A percentile compares a stretch with the other conserved stretches of the same genome.
Evolutionary conservation across 2,113 vertebrate species (phyloP).

Genomic region (Serilophus lunatus): DNA sequence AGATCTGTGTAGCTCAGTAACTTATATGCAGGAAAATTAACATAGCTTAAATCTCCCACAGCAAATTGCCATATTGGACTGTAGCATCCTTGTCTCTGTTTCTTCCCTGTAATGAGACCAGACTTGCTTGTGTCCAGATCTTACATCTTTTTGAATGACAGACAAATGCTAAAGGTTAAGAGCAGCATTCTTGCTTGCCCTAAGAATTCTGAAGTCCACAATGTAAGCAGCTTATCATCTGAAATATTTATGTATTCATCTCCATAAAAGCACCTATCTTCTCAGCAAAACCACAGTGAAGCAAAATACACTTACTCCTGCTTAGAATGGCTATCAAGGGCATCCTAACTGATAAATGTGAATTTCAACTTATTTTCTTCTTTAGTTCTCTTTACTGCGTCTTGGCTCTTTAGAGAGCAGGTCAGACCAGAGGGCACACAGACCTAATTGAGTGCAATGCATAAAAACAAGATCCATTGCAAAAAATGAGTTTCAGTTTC

Average conservation of each 20-base stretch:
- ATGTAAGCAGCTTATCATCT: background rate
- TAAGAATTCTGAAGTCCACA: background rate
- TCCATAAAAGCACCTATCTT: background rate
- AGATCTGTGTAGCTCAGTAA: background rate
- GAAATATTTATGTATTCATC: constrained; percentile 26
- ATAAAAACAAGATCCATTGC: background rate
- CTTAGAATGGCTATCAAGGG: background rate
- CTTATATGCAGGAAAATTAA: background rate
- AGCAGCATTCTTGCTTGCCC: background rate
- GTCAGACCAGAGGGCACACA: background rate
- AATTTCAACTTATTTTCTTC: background rate
- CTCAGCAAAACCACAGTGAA: background rate
- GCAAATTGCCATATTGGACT: background rate
- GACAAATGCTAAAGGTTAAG: background rate
- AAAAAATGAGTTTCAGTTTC: background rate
- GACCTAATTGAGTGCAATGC: background rate
- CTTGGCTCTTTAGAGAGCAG: background rate
- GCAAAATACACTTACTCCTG: background rate
- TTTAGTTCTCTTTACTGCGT: background rate
- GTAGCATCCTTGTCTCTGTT: background rate
- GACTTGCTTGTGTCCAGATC: background rate
- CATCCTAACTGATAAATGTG: background rate
- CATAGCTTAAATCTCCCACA: background rate
- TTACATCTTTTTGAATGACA: background rate
- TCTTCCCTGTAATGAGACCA: background rate